Evolutionary conservation across 2,113 vertebrate genomes (phyloP), one percentile per base, ranked within the genome.

Genomic region (Gorsachius goisagi): DNA sequence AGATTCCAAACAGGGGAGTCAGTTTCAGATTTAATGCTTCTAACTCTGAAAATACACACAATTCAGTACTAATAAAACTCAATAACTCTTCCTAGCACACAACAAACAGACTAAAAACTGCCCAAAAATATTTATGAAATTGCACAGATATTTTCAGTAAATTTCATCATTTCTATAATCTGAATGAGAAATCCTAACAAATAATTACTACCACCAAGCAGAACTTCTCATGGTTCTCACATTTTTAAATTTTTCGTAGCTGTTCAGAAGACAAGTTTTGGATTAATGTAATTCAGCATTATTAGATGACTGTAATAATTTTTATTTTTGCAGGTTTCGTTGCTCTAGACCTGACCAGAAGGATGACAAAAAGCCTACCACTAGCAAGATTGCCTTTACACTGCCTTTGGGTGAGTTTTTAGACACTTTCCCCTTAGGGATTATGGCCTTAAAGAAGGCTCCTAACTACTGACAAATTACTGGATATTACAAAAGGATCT

Each of bases 391-490:
- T 71, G 91, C 96, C 23, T 98, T 98, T 89, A 95, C 63, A 5
- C 96, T 98, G 86, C 97, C 98, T 88, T 88, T 97, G 83, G 83
- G 98, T 98, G 84, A 98, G 98, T 94, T 85, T 90, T 80, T 37
- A 75, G 37, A 35, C 28, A 32, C 22, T 7, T 79, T 16, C 5
- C 35, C 16, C 26, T 44, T 9, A 16, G 17, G 41, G 15, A 71
- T 68, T 62, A 47, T 13, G 37, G 37, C 47, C 63, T 21, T 37
- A 50, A 62, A 44, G 59, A 24, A 66, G 33, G 44, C 37, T 79
- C 32, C 47, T 11, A 56, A 41, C 24, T 64, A 30, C 24, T 39
- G 45, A 83, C 41, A 83, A 41, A 68, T n/a, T 35, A 24, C 52
- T 63, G 30, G 45, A 16, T 83, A 44, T 77, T 50, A 56, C 28